Conservation (phyloP, 53 echinoderm and acorn worm species). For the Luidia sarsii region DNA sequence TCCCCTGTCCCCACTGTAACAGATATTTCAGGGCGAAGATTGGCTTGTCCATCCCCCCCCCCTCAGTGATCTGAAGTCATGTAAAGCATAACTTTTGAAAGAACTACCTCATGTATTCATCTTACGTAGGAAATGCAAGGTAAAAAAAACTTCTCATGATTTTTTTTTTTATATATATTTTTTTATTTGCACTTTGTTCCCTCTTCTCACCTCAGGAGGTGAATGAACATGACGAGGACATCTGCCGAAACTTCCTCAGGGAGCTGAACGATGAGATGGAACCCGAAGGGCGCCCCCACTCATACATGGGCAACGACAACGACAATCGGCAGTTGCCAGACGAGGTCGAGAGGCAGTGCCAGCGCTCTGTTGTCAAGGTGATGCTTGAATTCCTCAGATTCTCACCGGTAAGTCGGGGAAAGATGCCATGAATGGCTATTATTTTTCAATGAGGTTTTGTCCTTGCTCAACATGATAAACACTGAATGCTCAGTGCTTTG, state of each 20-base stretch:
- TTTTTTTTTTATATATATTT: neutral
- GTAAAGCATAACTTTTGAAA: no score
- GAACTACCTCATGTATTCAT: no score
- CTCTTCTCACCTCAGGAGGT: slow-evolving; percentile 39
- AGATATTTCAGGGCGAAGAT: no score
- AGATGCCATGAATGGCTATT: no score
- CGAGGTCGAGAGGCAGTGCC: neutral
- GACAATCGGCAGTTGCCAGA: neutral
- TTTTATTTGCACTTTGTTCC: neutral
- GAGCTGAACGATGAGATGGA: slow-evolving; percentile 56
- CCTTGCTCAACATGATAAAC: no score
- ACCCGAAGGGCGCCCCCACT: slow-evolving; percentile 4
- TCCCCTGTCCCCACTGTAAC: no score
- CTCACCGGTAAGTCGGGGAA: slow-evolving; percentile 69
- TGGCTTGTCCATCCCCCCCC: no score
- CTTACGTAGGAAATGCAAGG: no score
- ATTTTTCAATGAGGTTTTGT: no score
- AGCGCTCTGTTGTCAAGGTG: slow-evolving; percentile 50
- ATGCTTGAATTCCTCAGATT: slow-evolving; percentile 62
- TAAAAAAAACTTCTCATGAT: neutral
- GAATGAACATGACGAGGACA: slow-evolving; percentile 40
- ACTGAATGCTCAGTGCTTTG: no score
- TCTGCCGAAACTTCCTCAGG: slow-evolving; percentile 40
- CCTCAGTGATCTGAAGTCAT: no score
- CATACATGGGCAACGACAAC: neutral